Evolutionary conservation across 2,113 vertebrate species (phyloP), one percentile per base, ranked within the genome.

Genomic region (Nibea albiflora): DNA sequence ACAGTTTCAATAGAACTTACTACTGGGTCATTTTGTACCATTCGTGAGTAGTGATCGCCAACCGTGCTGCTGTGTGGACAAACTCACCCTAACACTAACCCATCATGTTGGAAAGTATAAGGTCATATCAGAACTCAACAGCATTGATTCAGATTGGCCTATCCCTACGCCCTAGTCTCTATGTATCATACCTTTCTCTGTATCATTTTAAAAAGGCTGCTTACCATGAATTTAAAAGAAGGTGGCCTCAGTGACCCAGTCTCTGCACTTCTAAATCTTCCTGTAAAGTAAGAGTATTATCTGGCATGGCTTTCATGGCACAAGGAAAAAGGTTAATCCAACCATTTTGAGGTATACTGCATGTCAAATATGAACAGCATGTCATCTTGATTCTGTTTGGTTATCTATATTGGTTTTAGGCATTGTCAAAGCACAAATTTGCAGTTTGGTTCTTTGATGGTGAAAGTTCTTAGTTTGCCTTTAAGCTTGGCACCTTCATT

Each of bases 251-350:
- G 53, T 44, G 68, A 69, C 61, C 39, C 16, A 11, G 22, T 72
- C 49, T 47, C 5, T 47, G 8, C 11, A 5, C 31, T 65, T 49
- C 20, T 58, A 85, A 57, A 70, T 89, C 76, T 67, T 71, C 24
- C 9, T 76, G 44, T 57, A 73, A 67, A 77, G 58, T 72, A 67
- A 81, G 70, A 63, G 11, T 62, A 53, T 82, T 78, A 82, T 88
- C 61, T 74, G 31, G 3, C 44, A n/a, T 26, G 63, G 78, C 58
- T 80, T 80, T 46, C 42, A 60, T 68, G 71, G 84, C 85, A 88
- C 26, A 19, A 63, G 71, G 47, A 77, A 80, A 79, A 85, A 91
- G 92, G 92, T 92, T 92, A 93, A 94, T 92, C 91, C 83, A 46
- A 26, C 81, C 78, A 81, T 86, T 91, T 84, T 86, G 46, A 87